Evolutionary conservation across 2,113 vertebrate genomes (phyloP), one percentile per base, ranked within the genome.

Genomic region (Dasyprocta punctata): DNA sequence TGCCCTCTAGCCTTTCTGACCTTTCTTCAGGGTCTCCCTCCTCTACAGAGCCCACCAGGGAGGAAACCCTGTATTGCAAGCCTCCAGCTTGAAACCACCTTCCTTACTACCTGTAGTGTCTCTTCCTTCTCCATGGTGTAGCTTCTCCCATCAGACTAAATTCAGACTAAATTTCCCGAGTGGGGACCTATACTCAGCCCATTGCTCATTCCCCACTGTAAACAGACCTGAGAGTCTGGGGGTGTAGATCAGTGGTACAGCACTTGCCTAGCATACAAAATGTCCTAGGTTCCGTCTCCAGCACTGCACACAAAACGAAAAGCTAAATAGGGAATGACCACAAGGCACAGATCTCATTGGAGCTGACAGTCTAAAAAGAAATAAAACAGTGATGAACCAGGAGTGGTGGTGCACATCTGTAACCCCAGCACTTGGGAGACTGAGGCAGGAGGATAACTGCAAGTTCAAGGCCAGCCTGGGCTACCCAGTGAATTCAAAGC

Each of bases 301-400:
- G 73, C 75, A 58, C 36, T 26, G 85, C 61, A 93, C 63, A 54
- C 3, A 81, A 86, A 93, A 93, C 41, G 30, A 75, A 84, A 44
- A 83, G 20, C 71, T 44, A 65, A 78, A 71, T 4, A 81, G 56
- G 22, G 52, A 87, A 88, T 38, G 78, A 82, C 14, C 3, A 54
- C 30, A 44, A 26, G 3, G 8, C 47, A 63, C 26, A 16, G 24
- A 30, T 9, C 65, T 93, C 75, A 36, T 17, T 47, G n/a, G 24
- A 71, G 11, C 6, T 4, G 47, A 26, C 12, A 36, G 38, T 52
- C 8, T 56, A 67, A 80, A 36, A 58, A 56, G 60, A 33, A 5
- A 47, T 28, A 78, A 49, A 78, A 47, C 24, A 77, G 73, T 47
- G 41, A 28, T 77, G 41, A 44, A 1, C 41, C 24, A 17, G 75